These are phyloP conservation scores for Chaetophractus vellerosus DNA, from an alignment of 2,797 vertebrate species.

Conservation along the genomic window DNA sequence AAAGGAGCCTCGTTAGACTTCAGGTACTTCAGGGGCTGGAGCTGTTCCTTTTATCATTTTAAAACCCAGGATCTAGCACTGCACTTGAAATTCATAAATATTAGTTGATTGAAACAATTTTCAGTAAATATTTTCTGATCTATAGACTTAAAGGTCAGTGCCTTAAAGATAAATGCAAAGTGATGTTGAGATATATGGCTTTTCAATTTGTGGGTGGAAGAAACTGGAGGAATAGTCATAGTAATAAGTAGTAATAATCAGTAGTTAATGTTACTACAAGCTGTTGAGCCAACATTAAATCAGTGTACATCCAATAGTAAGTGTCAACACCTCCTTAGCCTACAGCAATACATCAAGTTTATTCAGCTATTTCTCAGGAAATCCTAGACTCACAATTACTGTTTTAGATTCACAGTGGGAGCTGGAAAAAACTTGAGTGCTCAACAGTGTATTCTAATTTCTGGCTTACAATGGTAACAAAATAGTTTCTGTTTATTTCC, in stretches of 20 bases:
- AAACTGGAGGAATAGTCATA: neutral
- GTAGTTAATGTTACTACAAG: neutral
- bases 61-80: neutral
- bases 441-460: neutral
- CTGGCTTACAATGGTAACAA: neutral
- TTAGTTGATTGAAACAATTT: neutral
- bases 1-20: neutral
- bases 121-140: neutral
- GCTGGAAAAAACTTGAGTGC: neutral
- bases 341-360: neutral
- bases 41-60: neutral
- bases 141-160: neutral
- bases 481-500: constrained; percentile 4
- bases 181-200: neutral
- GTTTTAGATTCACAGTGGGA: neutral
- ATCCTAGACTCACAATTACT: neutral
- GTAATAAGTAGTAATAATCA: neutral
- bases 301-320: neutral
- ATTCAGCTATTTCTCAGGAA: neutral
- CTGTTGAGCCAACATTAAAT: neutral
- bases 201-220: constrained; percentile 1
- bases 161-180: neutral
- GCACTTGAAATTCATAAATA: neutral
- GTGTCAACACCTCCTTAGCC: neutral
- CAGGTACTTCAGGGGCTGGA: neutral